Percentiles rank a stretch among this genome's conserved stretches.
Conservation (phyloP, 2,113 vertebrate species). For the Lagopus muta region DNA sequence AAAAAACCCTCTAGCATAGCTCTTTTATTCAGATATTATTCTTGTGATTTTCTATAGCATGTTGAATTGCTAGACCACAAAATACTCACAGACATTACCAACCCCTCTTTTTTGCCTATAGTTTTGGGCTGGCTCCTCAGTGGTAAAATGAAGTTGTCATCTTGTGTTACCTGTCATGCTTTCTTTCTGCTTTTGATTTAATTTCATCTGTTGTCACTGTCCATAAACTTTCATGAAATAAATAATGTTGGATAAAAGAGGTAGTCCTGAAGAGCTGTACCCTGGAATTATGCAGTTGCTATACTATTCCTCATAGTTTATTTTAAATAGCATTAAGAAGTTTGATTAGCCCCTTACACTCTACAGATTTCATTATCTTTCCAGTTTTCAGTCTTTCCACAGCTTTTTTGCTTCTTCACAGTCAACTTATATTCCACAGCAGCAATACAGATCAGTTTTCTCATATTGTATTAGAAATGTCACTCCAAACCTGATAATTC, state of each 20-base stretch:
- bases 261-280: background rate
- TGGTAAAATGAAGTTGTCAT: background rate
- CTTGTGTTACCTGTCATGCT: background rate
- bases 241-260: background rate
- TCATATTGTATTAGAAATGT: conserved; percentile 11
- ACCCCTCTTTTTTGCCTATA: background rate
- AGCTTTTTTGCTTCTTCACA: background rate
- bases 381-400: conserved; percentile 1
- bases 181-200: background rate
- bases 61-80: background rate
- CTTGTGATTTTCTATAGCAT: background rate
- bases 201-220: background rate
- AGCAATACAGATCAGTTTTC: background rate
- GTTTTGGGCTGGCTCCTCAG: background rate
- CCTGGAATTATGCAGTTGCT: background rate
- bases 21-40: background rate
- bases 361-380: background rate
- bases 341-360: background rate
- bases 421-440: background rate
- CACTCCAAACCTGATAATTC: conserved; percentile 12
- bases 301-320: background rate
- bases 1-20: background rate
- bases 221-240: background rate
- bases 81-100: background rate
- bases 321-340: background rate